These are phyloP conservation scores for Tenthredo notha DNA, from an alignment of 2,888 invertebrate genomes.

Conservation along the genomic window DNA sequence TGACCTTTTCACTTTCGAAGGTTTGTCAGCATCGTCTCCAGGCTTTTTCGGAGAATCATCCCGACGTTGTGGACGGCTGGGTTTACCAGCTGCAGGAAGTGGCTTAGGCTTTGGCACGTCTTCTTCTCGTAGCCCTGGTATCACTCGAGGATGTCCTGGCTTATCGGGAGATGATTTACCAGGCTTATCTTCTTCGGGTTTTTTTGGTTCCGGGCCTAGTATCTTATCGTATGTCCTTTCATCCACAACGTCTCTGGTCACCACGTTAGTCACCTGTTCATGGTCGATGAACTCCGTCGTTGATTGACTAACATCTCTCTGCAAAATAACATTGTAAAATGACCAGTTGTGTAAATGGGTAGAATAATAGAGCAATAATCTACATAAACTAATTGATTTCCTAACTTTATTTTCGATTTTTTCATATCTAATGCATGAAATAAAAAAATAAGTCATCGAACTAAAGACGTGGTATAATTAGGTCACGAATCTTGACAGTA, in stretches of 20 bases:
- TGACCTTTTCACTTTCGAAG: slow-evolving; percentile 64
- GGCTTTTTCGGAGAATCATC: slow-evolving; percentile 63
- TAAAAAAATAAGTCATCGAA: not conserved
- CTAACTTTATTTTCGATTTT: not conserved
- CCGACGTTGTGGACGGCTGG: slow-evolving; percentile 66
- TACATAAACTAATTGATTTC: not conserved
- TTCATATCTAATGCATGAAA: not conserved
- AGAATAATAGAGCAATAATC: slow-evolving; percentile 18
- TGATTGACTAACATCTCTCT: slow-evolving; percentile 74
- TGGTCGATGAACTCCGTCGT: slow-evolving; percentile 70
- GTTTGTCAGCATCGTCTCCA: slow-evolving; percentile 54
- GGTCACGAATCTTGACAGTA: slow-evolving; percentile 9
- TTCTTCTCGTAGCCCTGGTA: slow-evolving; percentile 72
- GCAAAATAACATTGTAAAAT: slow-evolving; percentile 55
- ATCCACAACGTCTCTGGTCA: slow-evolving; percentile 72
- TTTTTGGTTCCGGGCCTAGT: slow-evolving; percentile 58
- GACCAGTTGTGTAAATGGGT: not conserved
- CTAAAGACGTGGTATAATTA: not conserved
- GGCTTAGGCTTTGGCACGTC: slow-evolving; percentile 67
- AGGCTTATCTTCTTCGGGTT: slow-evolving; percentile 55
- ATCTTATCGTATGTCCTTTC: slow-evolving; percentile 67
- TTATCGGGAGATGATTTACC: slow-evolving; percentile 64
- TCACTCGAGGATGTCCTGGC: slow-evolving; percentile 70
- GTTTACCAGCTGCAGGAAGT: slow-evolving; percentile 71
- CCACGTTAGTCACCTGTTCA: slow-evolving; percentile 73